These are phyloP conservation scores for Bombyx mori DNA, from an alignment of 1,140 invertebrate genomes.

Conservation along the genomic window ASM3026992v2 NC_085117.1:1541001-1541500, in stretches of 20 bases:
- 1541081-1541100: no score
- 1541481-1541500: slow-evolving; percentile 39
- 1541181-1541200: no score
- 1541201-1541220: not conserved
- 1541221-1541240: not conserved
- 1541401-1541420: slow-evolving; percentile 35
- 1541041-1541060: no score
- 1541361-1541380: slow-evolving; percentile 51
- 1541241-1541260: no score
- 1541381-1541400: slow-evolving; percentile 55
- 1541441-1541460: slow-evolving; percentile 55
- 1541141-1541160: no score
- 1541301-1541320: slow-evolving; percentile 52
- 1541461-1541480: slow-evolving; percentile 49
- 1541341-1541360: slow-evolving; percentile 31
- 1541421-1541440: slow-evolving; percentile 44
- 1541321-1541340: slow-evolving; percentile 18
- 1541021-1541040: no score
- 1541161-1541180: no score
- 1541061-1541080: no score
- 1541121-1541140: no score
- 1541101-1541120: no score
- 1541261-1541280: slow-evolving; percentile 11
- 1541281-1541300: slow-evolving; percentile 37
- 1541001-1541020: no score